These are phyloP conservation scores for Agrochola macilenta DNA, from an alignment of 2,888 invertebrate genomes.

Conservation along the genomic window DNA sequence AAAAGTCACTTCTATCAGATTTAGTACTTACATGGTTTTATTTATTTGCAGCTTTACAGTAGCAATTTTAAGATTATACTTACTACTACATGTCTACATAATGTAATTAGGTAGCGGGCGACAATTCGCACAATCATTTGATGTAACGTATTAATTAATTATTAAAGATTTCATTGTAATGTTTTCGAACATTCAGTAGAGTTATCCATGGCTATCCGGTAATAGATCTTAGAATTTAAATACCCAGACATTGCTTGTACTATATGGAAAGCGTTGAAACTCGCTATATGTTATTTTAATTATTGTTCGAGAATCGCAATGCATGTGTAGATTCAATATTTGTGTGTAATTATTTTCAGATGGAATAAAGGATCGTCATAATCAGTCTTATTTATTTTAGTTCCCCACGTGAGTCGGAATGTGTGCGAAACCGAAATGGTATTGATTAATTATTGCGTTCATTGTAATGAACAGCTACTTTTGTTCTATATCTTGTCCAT, in stretches of 20 bases:
- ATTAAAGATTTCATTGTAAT: conserved; percentile 36
- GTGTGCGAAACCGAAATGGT: neutral
- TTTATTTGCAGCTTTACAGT: conserved; percentile 32
- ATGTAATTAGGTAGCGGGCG: conserved; percentile 35
- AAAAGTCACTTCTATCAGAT: conserved; percentile 25
- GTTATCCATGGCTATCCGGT: conserved; percentile 19
- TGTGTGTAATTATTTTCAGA: conserved; percentile 63
- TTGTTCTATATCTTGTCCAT: neutral
- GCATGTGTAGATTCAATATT: conserved; percentile 53
- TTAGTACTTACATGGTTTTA: conserved; percentile 21
- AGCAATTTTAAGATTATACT: conserved; percentile 34
- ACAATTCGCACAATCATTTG: conserved; percentile 48
- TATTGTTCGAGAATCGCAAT: conserved; percentile 24
- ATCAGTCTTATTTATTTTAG: conserved; percentile 35
- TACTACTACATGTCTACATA: conserved; percentile 34
- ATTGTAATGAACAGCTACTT: neutral
- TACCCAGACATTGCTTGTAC: conserved; percentile 37
- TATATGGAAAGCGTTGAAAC: conserved; percentile 7
- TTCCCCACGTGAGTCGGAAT: neutral
- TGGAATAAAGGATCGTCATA: conserved; percentile 66
- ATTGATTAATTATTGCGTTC: neutral
- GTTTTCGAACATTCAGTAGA: conserved; percentile 32
- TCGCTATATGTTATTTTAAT: conserved; percentile 27
- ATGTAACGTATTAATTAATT: conserved; percentile 24
- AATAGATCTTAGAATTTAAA: conserved; percentile 39